A percentile compares a stretch with the other conserved stretches of the same genome.
Conservation (phyloP, 2,888 invertebrate species). For the Scelioninae gen. 1 region DNA sequence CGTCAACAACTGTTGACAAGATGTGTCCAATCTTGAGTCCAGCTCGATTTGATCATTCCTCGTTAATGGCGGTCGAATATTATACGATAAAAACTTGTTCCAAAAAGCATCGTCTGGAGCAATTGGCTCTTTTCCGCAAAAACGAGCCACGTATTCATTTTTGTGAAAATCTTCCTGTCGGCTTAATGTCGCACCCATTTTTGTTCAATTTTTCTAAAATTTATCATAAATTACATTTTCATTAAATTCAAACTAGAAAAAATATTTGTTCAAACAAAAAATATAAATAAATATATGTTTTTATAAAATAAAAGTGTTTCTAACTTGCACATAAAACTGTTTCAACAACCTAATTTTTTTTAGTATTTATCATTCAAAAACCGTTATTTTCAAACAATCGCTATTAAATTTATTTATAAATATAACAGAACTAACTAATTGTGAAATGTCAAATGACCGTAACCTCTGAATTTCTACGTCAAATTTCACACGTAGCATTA, state of each 20-base stretch:
- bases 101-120: constrained; percentile 95
- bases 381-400: no score
- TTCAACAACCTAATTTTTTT: no score
- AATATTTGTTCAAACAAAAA: no score
- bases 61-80: constrained; percentile 92
- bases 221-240: not conserved
- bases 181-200: constrained; percentile 93
- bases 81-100: constrained; percentile 96
- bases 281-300: no score
- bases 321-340: no score
- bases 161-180: constrained; percentile 91
- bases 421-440: no score
- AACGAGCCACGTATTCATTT: constrained; percentile 91
- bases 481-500: no score
- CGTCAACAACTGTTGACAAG: constrained; percentile 90
- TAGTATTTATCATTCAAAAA: no score
- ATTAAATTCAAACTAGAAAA: not conserved
- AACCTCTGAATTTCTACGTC: no score
- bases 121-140: constrained; percentile 92
- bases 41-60: constrained; percentile 87
- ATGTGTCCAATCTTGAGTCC: constrained; percentile 91
- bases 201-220: constrained; percentile 5
- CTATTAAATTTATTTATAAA: no score
- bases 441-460: no score
- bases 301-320: no score